Base-by-base conservation (phyloP, 1,140 invertebrate genomes). In the Ectropis grisescens region DNA sequence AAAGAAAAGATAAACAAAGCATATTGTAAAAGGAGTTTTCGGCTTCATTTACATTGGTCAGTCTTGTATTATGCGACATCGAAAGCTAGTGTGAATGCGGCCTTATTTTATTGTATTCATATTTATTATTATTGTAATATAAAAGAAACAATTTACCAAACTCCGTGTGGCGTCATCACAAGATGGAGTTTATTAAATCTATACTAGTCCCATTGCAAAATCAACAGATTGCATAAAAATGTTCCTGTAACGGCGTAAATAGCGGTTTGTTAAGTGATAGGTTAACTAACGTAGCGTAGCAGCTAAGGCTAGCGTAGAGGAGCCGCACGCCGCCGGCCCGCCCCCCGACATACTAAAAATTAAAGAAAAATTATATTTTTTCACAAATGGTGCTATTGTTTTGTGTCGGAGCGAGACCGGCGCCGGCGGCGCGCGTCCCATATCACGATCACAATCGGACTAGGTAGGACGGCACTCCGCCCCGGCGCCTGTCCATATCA, bases 311-410 rank as follows among this genome's bases (percentile, higher is more conserved):
- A n/a, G n/a, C n/a, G n/a, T n/a, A n/a, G n/a, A n/a, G n/a, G n/a
- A n/a, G n/a, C n/a, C n/a, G n/a, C n/a, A n/a, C n/a, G n/a, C n/a
- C n/a, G n/a, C n/a, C n/a, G n/a, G n/a, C n/a, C n/a, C n/a, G n/a
- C n/a, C n/a, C n/a, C n/a, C n/a, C n/a, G n/a, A n/a, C n/a, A n/a
- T n/a, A n/a, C n/a, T n/a, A n/a, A 33, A 46, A 44, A 47, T 47
- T 19, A 27, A 41, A 26, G 38, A 47, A 49, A 54, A 47, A 62
- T 56, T 60, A 64, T 76, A 70, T 76, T 78, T 74, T 75, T 75
- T 75, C 75, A 79, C 67, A 69, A 72, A 72, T 74, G 71, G 74
- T 80, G 75, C 75, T 80, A 76, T 56, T 61, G 56, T 71, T 64
- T 71, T 74, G 67, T 69, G 40, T 35, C 32, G 34, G 26, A 36